Conservation (phyloP, 2,888 invertebrate species). For the Pseudococcus jackbeardsleyi region DNA sequence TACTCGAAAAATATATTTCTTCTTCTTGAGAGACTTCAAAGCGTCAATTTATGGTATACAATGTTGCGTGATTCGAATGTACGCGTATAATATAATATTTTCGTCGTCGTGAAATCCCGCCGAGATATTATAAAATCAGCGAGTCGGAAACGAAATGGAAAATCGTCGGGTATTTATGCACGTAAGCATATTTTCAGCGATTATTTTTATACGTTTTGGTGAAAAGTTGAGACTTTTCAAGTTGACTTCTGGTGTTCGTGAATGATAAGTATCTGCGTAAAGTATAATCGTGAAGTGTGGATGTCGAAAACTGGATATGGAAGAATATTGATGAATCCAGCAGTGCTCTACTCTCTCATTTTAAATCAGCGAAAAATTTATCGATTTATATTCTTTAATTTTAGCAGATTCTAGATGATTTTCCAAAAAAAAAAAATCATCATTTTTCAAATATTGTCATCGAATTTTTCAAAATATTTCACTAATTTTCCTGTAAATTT, state of each 20-base stretch:
- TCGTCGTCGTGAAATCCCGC: neutral
- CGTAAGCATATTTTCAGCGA: neutral
- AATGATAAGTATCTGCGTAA: neutral
- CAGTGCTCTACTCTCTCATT: too few species aligned
- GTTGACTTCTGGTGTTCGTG: too few species aligned
- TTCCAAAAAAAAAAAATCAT: too few species aligned
- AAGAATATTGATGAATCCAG: too few species aligned
- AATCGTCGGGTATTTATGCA: neutral
- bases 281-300: neutral
- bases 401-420: too few species aligned
- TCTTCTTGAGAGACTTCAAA: constrained; percentile 22
- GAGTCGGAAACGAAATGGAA: neutral
- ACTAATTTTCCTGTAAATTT: too few species aligned
- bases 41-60: neutral
- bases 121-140: neutral
- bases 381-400: too few species aligned
- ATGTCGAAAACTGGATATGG: too few species aligned
- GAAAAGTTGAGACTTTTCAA: neutral
- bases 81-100: neutral
- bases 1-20: constrained; percentile 7
- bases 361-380: too few species aligned
- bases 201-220: neutral
- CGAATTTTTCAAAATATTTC: too few species aligned
- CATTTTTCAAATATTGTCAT: too few species aligned
- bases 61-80: constrained; percentile 17